Evolutionary conservation across 2,797 vertebrate genomes (phyloP).

Genomic region (Parauchenoglanis punctatus): DNA sequence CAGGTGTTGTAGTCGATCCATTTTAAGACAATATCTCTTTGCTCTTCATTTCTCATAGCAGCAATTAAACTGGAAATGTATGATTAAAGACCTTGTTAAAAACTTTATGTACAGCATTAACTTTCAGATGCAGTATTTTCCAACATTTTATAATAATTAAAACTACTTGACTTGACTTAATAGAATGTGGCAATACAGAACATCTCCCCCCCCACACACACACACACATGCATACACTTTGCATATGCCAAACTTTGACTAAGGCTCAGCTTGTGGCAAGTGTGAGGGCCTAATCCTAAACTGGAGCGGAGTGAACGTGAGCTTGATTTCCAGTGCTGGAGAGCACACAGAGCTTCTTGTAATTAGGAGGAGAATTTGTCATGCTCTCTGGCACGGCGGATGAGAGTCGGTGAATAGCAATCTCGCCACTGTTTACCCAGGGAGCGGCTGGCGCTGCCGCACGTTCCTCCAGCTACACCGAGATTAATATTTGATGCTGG

Average conservation of each 20-base stretch:
- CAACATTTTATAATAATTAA: neutral
- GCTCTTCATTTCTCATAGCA: neutral
- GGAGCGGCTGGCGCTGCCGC: constrained; percentile 76
- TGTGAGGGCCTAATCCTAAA: constrained; percentile 81
- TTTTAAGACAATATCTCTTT: neutral
- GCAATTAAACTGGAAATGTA: neutral
- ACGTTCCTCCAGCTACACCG: constrained; percentile 78
- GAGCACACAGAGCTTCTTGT: constrained; percentile 85
- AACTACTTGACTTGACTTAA: neutral
- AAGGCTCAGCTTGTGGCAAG: constrained; percentile 58
- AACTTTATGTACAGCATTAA: neutral
- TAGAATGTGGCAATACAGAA: constrained; percentile 32
- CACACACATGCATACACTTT: neutral
- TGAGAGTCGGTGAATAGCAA: constrained; percentile 83
- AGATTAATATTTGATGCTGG: constrained; percentile 98
- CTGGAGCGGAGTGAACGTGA: constrained; percentile 79
- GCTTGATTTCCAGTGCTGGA: constrained; percentile 87
- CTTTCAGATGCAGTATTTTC: neutral
- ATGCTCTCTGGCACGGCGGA: constrained; percentile 82
- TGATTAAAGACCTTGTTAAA: neutral
- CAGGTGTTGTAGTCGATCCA: neutral
- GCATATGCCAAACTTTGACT: constrained; percentile 49
- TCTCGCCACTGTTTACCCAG: constrained; percentile 89
- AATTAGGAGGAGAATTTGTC: constrained; percentile 92
- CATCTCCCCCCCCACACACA: neutral